phyloP scores from a whole-genome alignment of 2,113 vertebrate genomes.

The Zosterops borbonicus region DNA sequence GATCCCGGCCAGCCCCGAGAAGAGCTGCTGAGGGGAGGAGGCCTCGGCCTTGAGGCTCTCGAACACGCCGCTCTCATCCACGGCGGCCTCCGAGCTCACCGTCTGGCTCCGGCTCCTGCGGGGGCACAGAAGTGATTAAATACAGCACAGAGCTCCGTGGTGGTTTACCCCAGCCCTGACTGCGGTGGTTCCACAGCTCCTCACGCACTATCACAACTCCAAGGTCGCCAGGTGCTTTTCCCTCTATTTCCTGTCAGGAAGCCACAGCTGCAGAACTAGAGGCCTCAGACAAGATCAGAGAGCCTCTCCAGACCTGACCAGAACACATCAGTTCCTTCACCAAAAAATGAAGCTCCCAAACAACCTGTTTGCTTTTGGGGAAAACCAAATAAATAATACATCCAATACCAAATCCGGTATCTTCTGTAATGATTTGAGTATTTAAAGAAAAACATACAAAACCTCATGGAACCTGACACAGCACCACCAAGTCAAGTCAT shows the following conservation, averaged over 20 bases:
- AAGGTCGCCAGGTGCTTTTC: background rate
- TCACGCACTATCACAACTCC: background rate
- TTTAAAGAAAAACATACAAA: background rate
- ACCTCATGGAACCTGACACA: background rate
- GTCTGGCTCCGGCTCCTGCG: conserved; percentile 89
- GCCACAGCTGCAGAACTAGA: background rate
- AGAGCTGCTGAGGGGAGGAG: conserved; percentile 84
- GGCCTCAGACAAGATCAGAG: background rate
- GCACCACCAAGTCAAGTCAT: background rate
- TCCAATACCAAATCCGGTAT: background rate
- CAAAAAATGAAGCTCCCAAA: background rate
- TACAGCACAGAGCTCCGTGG: background rate
- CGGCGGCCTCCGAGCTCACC: conserved; percentile 86
- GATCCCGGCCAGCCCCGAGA: conserved; percentile 88
- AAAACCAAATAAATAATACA: background rate
- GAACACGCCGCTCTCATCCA: conserved; percentile 91
- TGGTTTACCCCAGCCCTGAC: background rate
- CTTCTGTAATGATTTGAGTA: background rate
- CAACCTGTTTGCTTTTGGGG: background rate
- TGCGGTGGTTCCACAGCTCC: background rate
- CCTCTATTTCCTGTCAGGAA: background rate
- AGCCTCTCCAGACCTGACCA: background rate
- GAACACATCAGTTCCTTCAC: background rate
- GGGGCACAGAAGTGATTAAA: background rate
- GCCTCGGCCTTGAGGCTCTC: conserved; percentile 91